These are phyloP conservation scores for Ennomos erosarius DNA, from an alignment of 2,888 invertebrate genomes.

Conservation along the genomic window DNA sequence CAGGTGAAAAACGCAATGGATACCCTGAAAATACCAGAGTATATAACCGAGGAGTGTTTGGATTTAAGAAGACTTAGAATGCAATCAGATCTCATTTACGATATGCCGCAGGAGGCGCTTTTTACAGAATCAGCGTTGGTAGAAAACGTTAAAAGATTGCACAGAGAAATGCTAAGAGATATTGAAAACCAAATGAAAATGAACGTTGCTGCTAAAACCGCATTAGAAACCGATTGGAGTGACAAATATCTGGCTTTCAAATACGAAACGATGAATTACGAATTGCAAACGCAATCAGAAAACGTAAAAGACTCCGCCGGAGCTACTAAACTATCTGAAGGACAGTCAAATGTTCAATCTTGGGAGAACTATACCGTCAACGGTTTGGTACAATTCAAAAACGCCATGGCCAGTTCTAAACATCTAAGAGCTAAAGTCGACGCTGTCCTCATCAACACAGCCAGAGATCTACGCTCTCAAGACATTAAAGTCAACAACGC, in stretches of 20 bases:
- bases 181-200: constrained; percentile 89
- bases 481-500: constrained; percentile 92
- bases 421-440: constrained; percentile 89
- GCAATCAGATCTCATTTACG: constrained; percentile 90
- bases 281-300: constrained; percentile 88
- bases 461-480: constrained; percentile 92
- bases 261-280: constrained; percentile 89
- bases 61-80: constrained; percentile 88
- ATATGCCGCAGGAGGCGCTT: constrained; percentile 90
- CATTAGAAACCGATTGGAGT: constrained; percentile 95
- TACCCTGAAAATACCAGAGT: constrained; percentile 65
- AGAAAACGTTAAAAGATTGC: constrained; percentile 87
- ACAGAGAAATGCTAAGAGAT: constrained; percentile 87
- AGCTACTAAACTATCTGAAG: constrained; percentile 91
- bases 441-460: constrained; percentile 89
- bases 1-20: constrained; percentile 78
- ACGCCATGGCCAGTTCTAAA: constrained; percentile 89
- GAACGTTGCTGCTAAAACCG: constrained; percentile 90
- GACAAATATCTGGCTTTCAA: constrained; percentile 93
- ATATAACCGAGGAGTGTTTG: constrained; percentile 88
- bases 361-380: constrained; percentile 93
- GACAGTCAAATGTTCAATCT: constrained; percentile 92
- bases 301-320: constrained; percentile 92
- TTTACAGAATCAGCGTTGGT: constrained; percentile 89
- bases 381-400: constrained; percentile 90